Evolutionary conservation across 1,140 invertebrate genomes (phyloP).

Genomic region (Vollenhovia emeryi): DNA sequence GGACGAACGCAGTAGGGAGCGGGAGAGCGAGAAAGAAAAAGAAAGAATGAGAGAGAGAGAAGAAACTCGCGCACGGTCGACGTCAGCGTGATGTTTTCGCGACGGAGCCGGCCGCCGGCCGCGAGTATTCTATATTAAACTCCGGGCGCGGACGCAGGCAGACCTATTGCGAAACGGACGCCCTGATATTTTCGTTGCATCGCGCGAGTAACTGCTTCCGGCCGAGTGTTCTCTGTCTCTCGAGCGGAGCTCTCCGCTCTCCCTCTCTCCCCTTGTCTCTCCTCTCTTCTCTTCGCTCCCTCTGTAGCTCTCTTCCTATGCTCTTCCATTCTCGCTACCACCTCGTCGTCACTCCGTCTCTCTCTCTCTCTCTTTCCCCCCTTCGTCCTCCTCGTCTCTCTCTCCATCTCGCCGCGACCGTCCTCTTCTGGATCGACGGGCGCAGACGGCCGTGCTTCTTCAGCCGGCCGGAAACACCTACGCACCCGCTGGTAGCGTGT

Average conservation of each 20-base stretch:
- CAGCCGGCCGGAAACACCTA: slow-evolving; percentile 76
- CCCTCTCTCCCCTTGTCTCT: slow-evolving; percentile 32
- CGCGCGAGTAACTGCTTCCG: slow-evolving; percentile 83
- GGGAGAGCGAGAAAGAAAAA: slow-evolving; percentile 24
- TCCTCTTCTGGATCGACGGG: slow-evolving; percentile 62
- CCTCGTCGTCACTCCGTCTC: not conserved
- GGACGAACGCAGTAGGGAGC: not conserved
- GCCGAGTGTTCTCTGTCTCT: slow-evolving; percentile 70
- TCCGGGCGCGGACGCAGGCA: slow-evolving; percentile 76
- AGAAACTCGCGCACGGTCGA: slow-evolving; percentile 59
- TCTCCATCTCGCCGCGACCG: not conserved
- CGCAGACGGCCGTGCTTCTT: slow-evolving; percentile 68
- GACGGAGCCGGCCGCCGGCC: slow-evolving; percentile 68
- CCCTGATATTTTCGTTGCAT: slow-evolving; percentile 82
- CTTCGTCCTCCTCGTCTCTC: not conserved
- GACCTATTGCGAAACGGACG: slow-evolving; percentile 81
- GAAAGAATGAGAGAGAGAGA: slow-evolving; percentile 43
- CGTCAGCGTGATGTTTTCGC: slow-evolving; percentile 77
- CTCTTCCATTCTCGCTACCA: slow-evolving; percentile 38
- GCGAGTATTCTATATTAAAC: slow-evolving; percentile 82
- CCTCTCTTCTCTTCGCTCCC: slow-evolving; percentile 45
- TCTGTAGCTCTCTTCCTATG: slow-evolving; percentile 57
- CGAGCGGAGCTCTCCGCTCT: slow-evolving; percentile 13
- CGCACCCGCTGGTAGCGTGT: slow-evolving; percentile 70
- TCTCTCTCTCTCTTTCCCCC: not conserved